Conservation (phyloP, 2,888 invertebrate species). For the Bombylius discolor region DNA sequence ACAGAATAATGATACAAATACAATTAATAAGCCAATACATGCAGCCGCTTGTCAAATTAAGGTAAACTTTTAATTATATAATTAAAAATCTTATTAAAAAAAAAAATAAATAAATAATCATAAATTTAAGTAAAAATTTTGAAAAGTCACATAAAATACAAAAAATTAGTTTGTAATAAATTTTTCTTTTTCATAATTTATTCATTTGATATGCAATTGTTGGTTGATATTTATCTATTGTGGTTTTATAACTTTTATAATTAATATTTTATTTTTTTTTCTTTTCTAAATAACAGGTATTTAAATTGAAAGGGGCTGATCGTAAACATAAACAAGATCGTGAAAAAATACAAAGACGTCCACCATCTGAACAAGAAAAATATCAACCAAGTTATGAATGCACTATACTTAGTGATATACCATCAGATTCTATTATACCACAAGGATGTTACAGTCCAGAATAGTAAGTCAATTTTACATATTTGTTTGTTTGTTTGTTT, state of each 20-base stretch:
- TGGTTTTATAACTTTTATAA: too few species aligned
- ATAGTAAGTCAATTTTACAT: slow-evolving; percentile 27
- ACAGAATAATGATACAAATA: slow-evolving; percentile 15
- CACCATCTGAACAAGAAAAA: slow-evolving; percentile 73
- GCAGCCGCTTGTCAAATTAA: slow-evolving; percentile 94
- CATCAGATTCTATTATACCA: slow-evolving; percentile 29
- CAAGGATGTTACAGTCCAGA: slow-evolving; percentile 35
- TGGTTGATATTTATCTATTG: too few species aligned
- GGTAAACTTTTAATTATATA: slow-evolving; percentile 40
- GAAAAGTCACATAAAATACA: too few species aligned
- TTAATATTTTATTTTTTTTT: neutral
- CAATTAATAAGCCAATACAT: slow-evolving; percentile 53
- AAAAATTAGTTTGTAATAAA: neutral
- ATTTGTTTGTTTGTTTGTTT: neutral
- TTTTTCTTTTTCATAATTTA: neutral
- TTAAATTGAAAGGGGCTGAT: slow-evolving; percentile 90
- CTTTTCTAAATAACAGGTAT: slow-evolving; percentile 39
- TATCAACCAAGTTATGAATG: slow-evolving; percentile 93
- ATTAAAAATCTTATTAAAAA: neutral
- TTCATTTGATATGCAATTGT: too few species aligned
- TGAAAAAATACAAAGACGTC: slow-evolving; percentile 81
- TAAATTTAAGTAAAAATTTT: too few species aligned
- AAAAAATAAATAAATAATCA: too few species aligned
- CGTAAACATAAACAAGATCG: slow-evolving; percentile 94
- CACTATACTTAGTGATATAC: slow-evolving; percentile 82